A percentile compares a stretch with the other conserved stretches of the same genome.
These are phyloP conservation scores for Rhipidura dahli DNA, from an alignment of 2,113 vertebrate genomes.

Conservation along the genomic window DNA sequence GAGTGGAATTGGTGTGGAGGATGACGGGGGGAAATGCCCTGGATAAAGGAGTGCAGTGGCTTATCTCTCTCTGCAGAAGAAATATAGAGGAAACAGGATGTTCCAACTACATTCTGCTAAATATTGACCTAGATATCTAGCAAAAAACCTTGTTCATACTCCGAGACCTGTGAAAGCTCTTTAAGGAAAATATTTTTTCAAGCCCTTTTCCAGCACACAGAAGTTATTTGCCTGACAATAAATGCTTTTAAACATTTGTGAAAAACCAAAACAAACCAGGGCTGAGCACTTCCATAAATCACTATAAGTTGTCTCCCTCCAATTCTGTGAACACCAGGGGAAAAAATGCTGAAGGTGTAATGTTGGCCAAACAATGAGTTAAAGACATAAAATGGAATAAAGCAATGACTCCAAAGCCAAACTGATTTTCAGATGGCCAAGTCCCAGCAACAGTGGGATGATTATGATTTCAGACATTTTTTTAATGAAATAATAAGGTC, in stretches of 20 bases:
- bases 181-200: not conserved
- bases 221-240: not conserved
- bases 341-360: not conserved
- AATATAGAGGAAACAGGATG: constrained; percentile 11
- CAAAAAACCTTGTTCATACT: not conserved
- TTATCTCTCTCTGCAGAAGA: constrained; percentile 27
- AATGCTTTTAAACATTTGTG: not conserved
- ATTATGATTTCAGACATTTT: not conserved
- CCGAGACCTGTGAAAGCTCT: not conserved
- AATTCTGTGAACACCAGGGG: not conserved
- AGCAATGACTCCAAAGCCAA: not conserved
- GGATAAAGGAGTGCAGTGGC: not conserved
- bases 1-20: not conserved
- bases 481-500: not conserved
- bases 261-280: not conserved
- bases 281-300: not conserved
- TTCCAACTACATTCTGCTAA: constrained; percentile 15
- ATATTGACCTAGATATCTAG: not conserved
- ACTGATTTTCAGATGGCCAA: not conserved
- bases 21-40: not conserved
- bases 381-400: not conserved
- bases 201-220: not conserved
- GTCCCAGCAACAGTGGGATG: not conserved
- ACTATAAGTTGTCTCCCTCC: not conserved
- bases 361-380: not conserved